Conservation (phyloP, 2,797 vertebrate species). For the Spinus pinus region DNA sequence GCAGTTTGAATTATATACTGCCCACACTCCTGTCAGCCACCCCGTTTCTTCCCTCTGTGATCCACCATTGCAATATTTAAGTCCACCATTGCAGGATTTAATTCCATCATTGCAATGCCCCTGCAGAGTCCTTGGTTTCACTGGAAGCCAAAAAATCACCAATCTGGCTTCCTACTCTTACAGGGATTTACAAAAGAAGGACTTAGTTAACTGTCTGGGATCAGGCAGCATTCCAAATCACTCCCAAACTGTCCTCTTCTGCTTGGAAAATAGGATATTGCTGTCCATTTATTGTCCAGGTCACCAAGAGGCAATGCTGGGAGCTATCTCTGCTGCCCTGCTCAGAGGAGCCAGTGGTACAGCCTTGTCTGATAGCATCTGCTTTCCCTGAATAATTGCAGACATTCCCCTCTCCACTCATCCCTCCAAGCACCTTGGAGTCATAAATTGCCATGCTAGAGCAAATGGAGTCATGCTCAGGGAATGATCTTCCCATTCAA, state of each 20-base stretch:
- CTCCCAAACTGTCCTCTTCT: not conserved
- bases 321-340: not conserved
- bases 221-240: not conserved
- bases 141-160: not conserved
- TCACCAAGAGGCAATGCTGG: not conserved
- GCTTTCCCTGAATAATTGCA: constrained; percentile 39
- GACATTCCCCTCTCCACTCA: constrained; percentile 1
- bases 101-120: not conserved
- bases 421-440: constrained; percentile 4
- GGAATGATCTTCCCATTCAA: constrained; percentile 54
- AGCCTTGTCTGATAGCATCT: constrained; percentile 20
- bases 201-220: not conserved
- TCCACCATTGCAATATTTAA: not conserved
- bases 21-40: not conserved
- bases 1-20: not conserved
- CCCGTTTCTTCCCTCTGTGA: not conserved
- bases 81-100: not conserved
- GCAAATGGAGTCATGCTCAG: constrained; percentile 41
- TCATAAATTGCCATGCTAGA: constrained; percentile 13
- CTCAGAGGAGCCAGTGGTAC: not conserved
- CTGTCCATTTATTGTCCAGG: not conserved
- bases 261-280: not conserved
- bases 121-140: not conserved
- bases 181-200: not conserved
- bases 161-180: not conserved